phyloP scores from a whole-genome alignment of 2,888 invertebrate genomes.

The Drosophila fulvimacula region DNA sequence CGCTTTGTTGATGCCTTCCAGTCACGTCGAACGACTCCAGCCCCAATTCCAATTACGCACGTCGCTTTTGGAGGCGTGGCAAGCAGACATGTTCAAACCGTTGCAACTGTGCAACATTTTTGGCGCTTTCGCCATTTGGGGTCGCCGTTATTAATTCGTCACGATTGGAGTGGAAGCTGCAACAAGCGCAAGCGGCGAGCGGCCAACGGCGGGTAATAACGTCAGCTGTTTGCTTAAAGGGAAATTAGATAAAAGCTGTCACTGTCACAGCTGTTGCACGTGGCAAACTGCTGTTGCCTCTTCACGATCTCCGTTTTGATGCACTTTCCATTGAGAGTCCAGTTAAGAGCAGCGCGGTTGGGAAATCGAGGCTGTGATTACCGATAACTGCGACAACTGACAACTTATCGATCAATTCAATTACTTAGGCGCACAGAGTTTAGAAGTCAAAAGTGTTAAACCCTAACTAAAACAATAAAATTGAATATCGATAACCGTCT shows the following conservation, averaged over 20 bases:
- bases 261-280: slow-evolving; percentile 46
- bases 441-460: too few species aligned
- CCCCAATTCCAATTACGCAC: slow-evolving; percentile 38
- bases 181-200: slow-evolving; percentile 14
- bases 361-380: background rate
- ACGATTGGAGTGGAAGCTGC: slow-evolving; percentile 73
- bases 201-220: background rate
- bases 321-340: slow-evolving; percentile 14
- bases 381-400: background rate
- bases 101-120: slow-evolving; percentile 10
- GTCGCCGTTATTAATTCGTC: slow-evolving; percentile 74
- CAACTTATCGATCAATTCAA: background rate
- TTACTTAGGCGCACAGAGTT: background rate
- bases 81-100: slow-evolving; percentile 17
- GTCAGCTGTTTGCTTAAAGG: slow-evolving; percentile 66
- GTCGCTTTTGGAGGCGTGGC: slow-evolving; percentile 41
- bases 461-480: too few species aligned
- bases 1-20: slow-evolving; percentile 41
- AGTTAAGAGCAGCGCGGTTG: background rate
- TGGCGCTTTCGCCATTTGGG: slow-evolving; percentile 64
- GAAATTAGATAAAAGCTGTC: slow-evolving; percentile 77
- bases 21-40: slow-evolving; percentile 41
- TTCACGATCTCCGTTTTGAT: slow-evolving; percentile 22
- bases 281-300: slow-evolving; percentile 28
- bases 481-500: too few species aligned